phyloP scores from a whole-genome alignment of 2,113 vertebrate species.

The Datnioides undecimradiatus region DNA sequence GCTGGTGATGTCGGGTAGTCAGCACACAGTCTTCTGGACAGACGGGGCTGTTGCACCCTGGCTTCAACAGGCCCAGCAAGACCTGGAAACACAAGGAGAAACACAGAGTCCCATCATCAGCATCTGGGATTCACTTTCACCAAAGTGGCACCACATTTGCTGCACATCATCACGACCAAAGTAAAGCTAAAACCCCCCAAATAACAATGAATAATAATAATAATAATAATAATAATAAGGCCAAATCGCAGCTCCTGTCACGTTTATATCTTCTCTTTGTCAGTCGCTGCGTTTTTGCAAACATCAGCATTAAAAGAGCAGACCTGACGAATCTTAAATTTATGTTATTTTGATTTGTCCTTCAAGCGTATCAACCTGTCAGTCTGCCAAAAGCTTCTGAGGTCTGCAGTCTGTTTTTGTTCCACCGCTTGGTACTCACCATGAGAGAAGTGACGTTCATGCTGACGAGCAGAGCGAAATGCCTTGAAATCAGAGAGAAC shows the following conservation, averaged over 20 bases:
- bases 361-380: too few species aligned
- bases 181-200: too few species aligned
- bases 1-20: fast-evolving
- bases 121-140: not conserved
- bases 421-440: slow-evolving; percentile 44
- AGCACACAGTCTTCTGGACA: fast-evolving
- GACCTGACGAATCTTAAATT: too few species aligned
- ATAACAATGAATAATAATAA: too few species aligned
- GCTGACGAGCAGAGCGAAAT: not conserved
- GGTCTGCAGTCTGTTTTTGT: not conserved
- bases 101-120: not conserved
- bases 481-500: not conserved
- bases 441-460: slow-evolving; percentile 3
- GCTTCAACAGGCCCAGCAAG: not conserved
- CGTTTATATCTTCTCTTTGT: too few species aligned
- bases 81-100: slow-evolving; percentile 16
- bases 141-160: too few species aligned
- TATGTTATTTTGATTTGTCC: not conserved
- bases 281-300: too few species aligned
- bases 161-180: too few species aligned
- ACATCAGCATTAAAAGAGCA: too few species aligned
- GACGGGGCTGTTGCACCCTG: fast-evolving
- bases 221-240: too few species aligned
- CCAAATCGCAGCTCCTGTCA: not conserved
- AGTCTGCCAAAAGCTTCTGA: not conserved